Conservation (phyloP, 1,140 invertebrate genomes). For the Drosophila pectinifera region DNA sequence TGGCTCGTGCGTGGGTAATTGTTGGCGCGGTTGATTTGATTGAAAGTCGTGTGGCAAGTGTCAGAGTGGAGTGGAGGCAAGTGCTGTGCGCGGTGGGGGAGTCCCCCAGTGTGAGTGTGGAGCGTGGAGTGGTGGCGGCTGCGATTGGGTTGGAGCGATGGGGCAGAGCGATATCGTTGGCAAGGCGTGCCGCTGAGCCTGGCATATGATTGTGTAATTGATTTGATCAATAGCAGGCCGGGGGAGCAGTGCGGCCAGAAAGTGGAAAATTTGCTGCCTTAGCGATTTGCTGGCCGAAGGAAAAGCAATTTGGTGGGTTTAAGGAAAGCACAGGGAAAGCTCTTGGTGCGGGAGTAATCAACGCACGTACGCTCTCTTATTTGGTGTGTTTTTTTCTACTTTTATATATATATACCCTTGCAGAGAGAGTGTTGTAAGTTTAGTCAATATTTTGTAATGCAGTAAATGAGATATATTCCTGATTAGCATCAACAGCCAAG, state of each 20-base stretch:
- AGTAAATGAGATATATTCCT: too few relatives aligned
- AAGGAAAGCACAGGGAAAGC: constrained; percentile 2
- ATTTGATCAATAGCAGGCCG: constrained; percentile 71
- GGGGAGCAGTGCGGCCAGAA: neutral
- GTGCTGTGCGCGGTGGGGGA: constrained; percentile 18
- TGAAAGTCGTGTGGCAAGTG: constrained; percentile 70
- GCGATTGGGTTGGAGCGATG: neutral
- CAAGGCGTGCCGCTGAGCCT: constrained; percentile 57
- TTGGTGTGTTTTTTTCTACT: constrained; percentile 10
- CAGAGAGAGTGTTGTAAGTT: neutral
- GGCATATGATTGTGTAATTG: constrained; percentile 80
- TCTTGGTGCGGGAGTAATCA: neutral
- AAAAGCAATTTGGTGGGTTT: constrained; percentile 61
- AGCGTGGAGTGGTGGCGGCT: neutral
- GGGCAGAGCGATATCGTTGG: constrained; percentile 3
- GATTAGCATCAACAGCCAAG: too few relatives aligned
- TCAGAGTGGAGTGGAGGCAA: constrained; percentile 40
- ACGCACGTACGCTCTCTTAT: constrained; percentile 69
- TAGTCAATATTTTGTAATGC: neutral
- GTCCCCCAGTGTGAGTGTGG: constrained; percentile 9
- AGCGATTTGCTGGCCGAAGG: constrained; percentile 51
- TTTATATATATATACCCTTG: neutral
- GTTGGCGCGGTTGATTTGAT: constrained; percentile 75
- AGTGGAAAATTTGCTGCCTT: constrained; percentile 43
- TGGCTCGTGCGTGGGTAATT: constrained; percentile 71